Base-by-base conservation (phyloP, 2,113 vertebrate genomes). In the Triplophysa tibetana region DNA sequence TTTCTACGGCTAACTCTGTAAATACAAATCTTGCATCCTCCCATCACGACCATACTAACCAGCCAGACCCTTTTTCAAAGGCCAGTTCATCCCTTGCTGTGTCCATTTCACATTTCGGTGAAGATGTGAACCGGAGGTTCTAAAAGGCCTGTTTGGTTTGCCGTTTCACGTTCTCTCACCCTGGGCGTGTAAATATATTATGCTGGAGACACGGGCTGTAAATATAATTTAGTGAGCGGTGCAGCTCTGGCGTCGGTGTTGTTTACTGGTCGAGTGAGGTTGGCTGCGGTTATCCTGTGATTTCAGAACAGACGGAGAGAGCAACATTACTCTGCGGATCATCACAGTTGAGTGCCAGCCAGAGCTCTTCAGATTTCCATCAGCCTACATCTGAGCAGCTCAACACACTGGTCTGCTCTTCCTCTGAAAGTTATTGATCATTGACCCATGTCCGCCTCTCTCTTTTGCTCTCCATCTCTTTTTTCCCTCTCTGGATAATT, bases 331-430 rank as follows among this genome's bases (percentile, higher is more conserved):
- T 21, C 64, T 58, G 19, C 4, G 19, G 19, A 58, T 58, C 54
- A 58, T 54, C 69, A 63, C 63, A 83, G 63, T 70, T 4, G 69
- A 79, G 74, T 61, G 61, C 19, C 66, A 75, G 63, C 65, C 48
- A 66, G 26, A 38, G 45, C 72, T 70, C 70, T 75, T 70, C 54
- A 54, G 76, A 50, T 70, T 76, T 79, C 78, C 38, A 80, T 76
- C 66, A 66, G 38, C 24, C 23, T 29, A 38, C 56, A 70, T 29
- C 41, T n/a, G 41, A 76, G 54, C 67, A 60, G 72, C 82, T 75
- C 67, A 64, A 70, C 63, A 52, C 70, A 76, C 77, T 79, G 65
- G 16, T 45, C 14, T 60, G 60, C 54, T n/a, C 64, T 73, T 81
- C 65, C 62, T 63, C 56, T 38, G 54, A 61, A 79, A 24, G 73